Base-by-base conservation (phyloP, 1,140 invertebrate genomes). In the Philopotamus ludificatus region DNA sequence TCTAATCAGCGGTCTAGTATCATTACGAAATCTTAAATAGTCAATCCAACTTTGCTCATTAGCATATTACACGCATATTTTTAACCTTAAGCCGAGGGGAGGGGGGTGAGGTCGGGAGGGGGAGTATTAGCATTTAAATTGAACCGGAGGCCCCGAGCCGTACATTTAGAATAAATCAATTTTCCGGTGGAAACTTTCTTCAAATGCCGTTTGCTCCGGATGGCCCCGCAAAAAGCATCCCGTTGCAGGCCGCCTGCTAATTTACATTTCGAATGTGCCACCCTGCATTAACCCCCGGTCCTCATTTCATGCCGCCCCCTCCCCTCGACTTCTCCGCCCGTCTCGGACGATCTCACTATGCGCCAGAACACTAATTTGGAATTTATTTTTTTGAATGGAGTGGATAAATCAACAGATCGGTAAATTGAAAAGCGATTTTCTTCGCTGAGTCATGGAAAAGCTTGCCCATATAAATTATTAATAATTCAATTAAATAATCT, bases 141-240 rank as follows among this genome's bases (percentile, higher is more conserved):
- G 55, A 59, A 44, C 41, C 18, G n/a, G 44, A 59, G 18, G 8
- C 55, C 44, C 55, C 28, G 7, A n/a, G n/a, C 28, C 16, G 34
- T 41, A 59, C 55, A 59, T 59, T 41, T 41, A 41, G 41, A 59
- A 59, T 59, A 59, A 59, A 59, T 59, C 55, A 59, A 59, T 59
- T 59, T 59, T 59, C 55, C 55, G 55, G 39, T 15, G 44, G 16
- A 59, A 59, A 59, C 55, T 59, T 59, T 59, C 53, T 55, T 55
- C 12, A 15, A 15, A 22, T 26, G 15, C 23, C 53, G 53, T 23
- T 28, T 26, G 21, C 28, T 34, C 28, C 28, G 28, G 28, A 34
- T 34, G 28, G 28, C 28, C 28, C 28, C 28, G 28, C 28, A 34
- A 34, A 34, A 34, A 34, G 28, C 28, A 34, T 34, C 28, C 28